Evolutionary conservation across 2,888 invertebrate species (phyloP), one percentile per base, ranked within the genome.

Genomic region (Ichneumoninae sp.): DNA sequence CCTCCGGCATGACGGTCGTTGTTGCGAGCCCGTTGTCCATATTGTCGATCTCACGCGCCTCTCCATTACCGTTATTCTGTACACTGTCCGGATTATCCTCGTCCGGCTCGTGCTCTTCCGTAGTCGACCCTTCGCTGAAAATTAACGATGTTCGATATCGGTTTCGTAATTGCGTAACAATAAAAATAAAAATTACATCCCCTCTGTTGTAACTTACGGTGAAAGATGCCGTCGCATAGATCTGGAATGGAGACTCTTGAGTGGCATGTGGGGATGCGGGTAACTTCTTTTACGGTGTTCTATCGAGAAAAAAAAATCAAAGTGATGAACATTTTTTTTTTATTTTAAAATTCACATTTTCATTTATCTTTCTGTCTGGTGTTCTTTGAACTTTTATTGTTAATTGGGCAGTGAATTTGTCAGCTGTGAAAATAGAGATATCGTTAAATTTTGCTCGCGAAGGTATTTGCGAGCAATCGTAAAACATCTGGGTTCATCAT

Each of bases 271-370:
- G 89, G 95, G 95, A 90, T 96, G 96, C 44, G 95, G 96, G 90
- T 96, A 96, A 90, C 95, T 95, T 91, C 95, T 95, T 90, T 95
- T 95, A 54, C 96, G 94, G 90, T 96, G 96, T 92, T 95, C 96
- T 96, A 93, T 57, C 92, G 93, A 82, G 81, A 89, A 88, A 80
- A 69, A 65, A 52, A 26, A 60, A 72, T 69, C 10, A 69, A 74
- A 60, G 7, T 60, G 40, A 16, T 66, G 47, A 26, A 26, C 1
- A 26, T 26, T 26, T 26, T 26, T 3, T 26, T 26, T 19, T 19
- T 19, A 19, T 19, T 19, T 19, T 19, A 36, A 52, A 60, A 36
- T 71, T 69, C 10, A 68, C n/a, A 70, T 69, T 74, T 57, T 7
- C 36, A 52, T 47, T 69, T 50, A 26, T 72, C 16, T 50, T 52